phyloP scores from a whole-genome alignment of 2,797 vertebrate species.

The Mareca penelope region DNA sequence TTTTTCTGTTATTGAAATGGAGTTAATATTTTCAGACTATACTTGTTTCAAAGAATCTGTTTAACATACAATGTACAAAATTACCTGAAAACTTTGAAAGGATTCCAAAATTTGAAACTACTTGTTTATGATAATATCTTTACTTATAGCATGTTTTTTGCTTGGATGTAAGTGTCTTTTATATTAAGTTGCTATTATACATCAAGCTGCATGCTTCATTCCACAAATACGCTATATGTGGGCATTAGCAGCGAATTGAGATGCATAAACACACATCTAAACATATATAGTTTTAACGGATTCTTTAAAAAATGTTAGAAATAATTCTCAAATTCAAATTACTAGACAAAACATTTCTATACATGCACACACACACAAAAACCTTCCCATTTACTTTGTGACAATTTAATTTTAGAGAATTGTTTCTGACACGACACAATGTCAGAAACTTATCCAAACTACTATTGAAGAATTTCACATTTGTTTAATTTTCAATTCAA shows the following conservation, averaged over 20 bases:
- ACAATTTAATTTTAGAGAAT: not conserved
- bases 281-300: not conserved
- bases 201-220: not conserved
- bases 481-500: not conserved
- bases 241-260: too few relatives aligned
- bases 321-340: not conserved
- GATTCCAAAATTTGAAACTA: not conserved
- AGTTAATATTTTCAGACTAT: not conserved
- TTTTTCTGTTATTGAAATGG: not conserved
- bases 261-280: not conserved
- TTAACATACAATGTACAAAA: not conserved
- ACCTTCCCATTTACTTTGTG: not conserved
- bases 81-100: not conserved
- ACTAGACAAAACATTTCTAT: not conserved
- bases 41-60: not conserved
- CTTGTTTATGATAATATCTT: not conserved
- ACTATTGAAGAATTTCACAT: not conserved
- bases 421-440: not conserved
- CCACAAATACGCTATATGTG: too few relatives aligned
- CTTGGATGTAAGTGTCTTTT: not conserved
- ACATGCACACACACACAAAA: not conserved
- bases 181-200: not conserved
- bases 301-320: not conserved
- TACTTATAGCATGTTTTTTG: not conserved
- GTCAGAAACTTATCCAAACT: not conserved